Conservation (phyloP, 2,888 invertebrate genomes). For the Limnephilus lunatus region DNA sequence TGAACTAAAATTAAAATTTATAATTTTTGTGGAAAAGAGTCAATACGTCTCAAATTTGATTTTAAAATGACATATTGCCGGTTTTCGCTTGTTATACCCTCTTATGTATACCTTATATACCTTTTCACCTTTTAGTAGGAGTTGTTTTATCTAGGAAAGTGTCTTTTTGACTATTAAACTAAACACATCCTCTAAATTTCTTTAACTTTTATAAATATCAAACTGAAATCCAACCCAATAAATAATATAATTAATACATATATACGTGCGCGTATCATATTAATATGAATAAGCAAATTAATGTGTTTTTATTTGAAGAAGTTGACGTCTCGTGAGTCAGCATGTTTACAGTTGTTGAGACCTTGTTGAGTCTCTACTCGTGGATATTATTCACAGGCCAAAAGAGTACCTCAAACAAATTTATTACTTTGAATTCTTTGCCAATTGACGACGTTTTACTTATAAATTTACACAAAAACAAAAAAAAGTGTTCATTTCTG, state of each 20-base stretch:
- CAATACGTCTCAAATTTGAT: too few relatives aligned
- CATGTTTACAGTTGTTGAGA: neutral
- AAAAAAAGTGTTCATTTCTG: neutral
- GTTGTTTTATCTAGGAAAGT: neutral
- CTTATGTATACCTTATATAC: too few relatives aligned
- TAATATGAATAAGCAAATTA: neutral
- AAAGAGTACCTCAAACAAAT: neutral
- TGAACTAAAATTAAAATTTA: too few relatives aligned
- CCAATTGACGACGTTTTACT: neutral
- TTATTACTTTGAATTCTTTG: neutral
- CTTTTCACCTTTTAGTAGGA: neutral
- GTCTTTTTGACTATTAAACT: neutral
- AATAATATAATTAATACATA: neutral
- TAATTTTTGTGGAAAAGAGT: too few relatives aligned
- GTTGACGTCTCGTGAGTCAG: neutral
- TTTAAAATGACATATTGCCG: too few relatives aligned
- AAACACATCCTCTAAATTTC: neutral
- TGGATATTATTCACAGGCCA: neutral
- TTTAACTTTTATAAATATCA: neutral
- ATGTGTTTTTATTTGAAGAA: neutral
- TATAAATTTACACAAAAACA: neutral
- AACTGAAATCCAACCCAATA: neutral
- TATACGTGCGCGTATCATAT: neutral
- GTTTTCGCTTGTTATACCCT: too few relatives aligned
- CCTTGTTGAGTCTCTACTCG: neutral